phyloP scores from a whole-genome alignment of 2,113 vertebrate genomes.

The Raja brachyura region DNA sequence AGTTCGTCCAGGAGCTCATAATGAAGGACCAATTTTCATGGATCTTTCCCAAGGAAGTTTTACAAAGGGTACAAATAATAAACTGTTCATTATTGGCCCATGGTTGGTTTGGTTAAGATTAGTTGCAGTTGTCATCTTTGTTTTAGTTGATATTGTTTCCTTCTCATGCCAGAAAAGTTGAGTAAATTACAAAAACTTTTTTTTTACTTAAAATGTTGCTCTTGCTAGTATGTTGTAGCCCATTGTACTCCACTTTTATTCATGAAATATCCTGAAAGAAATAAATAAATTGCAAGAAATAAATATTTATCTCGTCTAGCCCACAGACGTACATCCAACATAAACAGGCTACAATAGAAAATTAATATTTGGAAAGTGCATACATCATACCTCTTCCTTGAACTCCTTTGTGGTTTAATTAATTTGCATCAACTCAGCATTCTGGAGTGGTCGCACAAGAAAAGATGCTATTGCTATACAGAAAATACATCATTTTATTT shows the following conservation, averaged over 20 bases:
- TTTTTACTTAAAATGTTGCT: no score
- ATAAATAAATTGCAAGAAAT: conserved; percentile 39
- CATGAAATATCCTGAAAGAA: conserved; percentile 61
- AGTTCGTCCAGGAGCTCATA: conserved; percentile 66
- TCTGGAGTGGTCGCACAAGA: background rate
- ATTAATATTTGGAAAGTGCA: conserved; percentile 44
- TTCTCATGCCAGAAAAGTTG: no score
- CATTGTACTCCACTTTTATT: conserved; percentile 46
- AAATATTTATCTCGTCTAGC: conserved; percentile 46
- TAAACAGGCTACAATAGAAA: conserved; percentile 54
- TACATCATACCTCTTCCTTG: background rate
- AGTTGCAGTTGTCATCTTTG: background rate
- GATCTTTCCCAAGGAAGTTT: conserved; percentile 72
- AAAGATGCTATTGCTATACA: background rate
- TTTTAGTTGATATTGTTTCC: background rate
- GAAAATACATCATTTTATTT: no score
- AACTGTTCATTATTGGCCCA: background rate
- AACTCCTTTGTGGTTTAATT: background rate
- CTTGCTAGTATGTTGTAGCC: background rate
- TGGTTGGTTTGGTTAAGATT: background rate
- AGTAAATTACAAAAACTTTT: no score
- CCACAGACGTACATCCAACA: conserved; percentile 41
- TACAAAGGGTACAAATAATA: conserved; percentile 60
- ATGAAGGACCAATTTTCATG: conserved; percentile 52
- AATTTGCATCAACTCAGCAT: background rate